Percentiles rank a stretch among this genome's conserved stretches.
Conservation (phyloP, 2,797 vertebrate genomes). For the Pipistrellus nathusii region DNA sequence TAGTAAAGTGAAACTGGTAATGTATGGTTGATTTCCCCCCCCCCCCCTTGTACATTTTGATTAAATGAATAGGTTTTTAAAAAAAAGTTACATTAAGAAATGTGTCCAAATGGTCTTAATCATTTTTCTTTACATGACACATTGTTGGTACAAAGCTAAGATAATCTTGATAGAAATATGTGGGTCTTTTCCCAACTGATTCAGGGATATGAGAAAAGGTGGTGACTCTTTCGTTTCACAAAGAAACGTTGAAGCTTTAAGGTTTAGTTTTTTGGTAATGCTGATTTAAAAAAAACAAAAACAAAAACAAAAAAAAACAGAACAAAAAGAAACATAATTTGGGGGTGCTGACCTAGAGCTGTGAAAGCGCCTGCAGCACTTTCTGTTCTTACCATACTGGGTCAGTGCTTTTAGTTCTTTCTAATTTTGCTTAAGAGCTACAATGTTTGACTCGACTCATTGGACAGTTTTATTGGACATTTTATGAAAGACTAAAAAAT, state of each 20-base stretch:
- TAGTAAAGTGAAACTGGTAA: conserved; percentile 31
- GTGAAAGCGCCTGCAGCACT: neutral
- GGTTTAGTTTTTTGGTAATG: conserved; percentile 49
- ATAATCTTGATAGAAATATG: neutral
- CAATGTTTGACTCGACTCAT: neutral
- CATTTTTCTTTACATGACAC: neutral
- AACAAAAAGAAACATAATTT: neutral
- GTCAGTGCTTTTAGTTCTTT: conserved; percentile 15
- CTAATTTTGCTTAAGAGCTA: conserved; percentile 33
- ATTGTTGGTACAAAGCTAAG: conserved; percentile 34
- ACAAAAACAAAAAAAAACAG: neutral
- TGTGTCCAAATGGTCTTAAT: conserved; percentile 1
- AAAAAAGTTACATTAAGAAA: conserved; percentile 43
- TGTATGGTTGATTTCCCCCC: conserved; percentile 49
- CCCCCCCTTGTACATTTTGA: neutral
- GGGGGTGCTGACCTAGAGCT: neutral
- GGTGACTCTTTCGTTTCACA: conserved; percentile 51
- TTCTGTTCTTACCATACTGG: neutral
- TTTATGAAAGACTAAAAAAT: conserved; percentile 52
- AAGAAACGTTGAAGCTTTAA: conserved; percentile 12
- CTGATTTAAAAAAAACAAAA: neutral
- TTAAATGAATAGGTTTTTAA: neutral
- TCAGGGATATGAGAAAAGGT: neutral
- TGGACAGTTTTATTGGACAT: neutral
- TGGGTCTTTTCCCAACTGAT: conserved; percentile 35